Percentiles rank a stretch among this genome's conserved stretches.
Evolutionary conservation across 2,888 invertebrate species (phyloP).

Genomic region (Taenaris catops): DNA sequence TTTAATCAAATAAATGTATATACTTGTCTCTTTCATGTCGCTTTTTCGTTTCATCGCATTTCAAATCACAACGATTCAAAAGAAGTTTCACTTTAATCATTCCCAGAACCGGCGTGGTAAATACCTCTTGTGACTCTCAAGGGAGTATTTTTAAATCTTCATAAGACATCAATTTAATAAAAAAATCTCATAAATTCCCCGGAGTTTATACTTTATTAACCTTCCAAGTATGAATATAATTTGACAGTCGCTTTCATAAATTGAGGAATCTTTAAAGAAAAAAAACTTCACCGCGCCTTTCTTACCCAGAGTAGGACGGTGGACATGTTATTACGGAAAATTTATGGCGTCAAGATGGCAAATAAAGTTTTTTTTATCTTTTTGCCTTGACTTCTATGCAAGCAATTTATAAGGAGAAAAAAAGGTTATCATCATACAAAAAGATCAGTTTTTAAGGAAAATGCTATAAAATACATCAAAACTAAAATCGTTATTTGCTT

Average conservation of each 20-base stretch:
- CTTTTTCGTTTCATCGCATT: too few relatives aligned
- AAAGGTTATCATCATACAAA: too few relatives aligned
- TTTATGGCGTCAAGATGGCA: slow-evolving; percentile 42
- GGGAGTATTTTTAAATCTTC: slow-evolving; percentile 15
- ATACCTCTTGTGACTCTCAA: slow-evolving; percentile 22
- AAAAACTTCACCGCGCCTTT: slow-evolving; percentile 32
- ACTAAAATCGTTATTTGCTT: too few relatives aligned
- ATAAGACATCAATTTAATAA: slow-evolving; percentile 24
- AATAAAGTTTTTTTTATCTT: slow-evolving; percentile 23
- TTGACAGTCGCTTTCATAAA: slow-evolving; percentile 61
- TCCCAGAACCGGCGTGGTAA: slow-evolving; percentile 2
- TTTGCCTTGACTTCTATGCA: too few relatives aligned
- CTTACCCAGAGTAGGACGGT: slow-evolving; percentile 33
- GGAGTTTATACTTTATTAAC: slow-evolving; percentile 46
- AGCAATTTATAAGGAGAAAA: too few relatives aligned
- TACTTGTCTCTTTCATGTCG: too few relatives aligned
- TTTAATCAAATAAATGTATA: too few relatives aligned
- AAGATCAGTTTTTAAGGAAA: too few relatives aligned
- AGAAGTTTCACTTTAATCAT: not conserved
- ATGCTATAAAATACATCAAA: too few relatives aligned
- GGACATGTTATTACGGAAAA: slow-evolving; percentile 46
- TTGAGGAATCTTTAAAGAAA: slow-evolving; percentile 33
- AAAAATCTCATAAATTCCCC: slow-evolving; percentile 37
- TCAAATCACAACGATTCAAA: too few relatives aligned
- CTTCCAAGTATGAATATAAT: slow-evolving; percentile 45